Base-by-base conservation (phyloP, 2,888 invertebrate species). In the Baccha elongata region DNA sequence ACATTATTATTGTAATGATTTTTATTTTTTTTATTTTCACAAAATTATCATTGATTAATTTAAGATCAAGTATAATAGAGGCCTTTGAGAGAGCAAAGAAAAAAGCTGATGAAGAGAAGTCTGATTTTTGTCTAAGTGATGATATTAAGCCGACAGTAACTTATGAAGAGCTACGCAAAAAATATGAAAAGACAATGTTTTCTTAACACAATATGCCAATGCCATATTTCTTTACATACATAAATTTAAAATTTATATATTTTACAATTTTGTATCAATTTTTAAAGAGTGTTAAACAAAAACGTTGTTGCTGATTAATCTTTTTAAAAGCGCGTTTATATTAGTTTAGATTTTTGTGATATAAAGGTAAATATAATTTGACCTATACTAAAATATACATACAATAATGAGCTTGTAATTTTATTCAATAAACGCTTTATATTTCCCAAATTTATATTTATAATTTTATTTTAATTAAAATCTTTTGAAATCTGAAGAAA, bases 41-140 rank as follows among this genome's bases (percentile, higher is more conserved):
- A 15, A 3, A 17, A 52, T 10, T 23, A 58, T 3, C 15, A 8
- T 15, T 55, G 65, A 46, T 32, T 50, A 5, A 7, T 11, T 65
- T 10, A 5, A 96, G 96, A 87, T 92, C 94, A 19, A 94, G 95
- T 85, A 96, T 96, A 86, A 92, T 92, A 78, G 96, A 96, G 91
- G 94, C 94, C 4, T 96, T 96, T 88, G 93, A 94, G 85, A 92
- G 93, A 86, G 94, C 94, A 29, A 94, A 94, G 87, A 93, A 91
- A 85, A 92, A 89, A 86, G 79, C 15, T 85, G 87, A 78, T 72
- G 53, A 29, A 79, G 92, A 90, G 91, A 84, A 23, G 35, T 62
- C 40, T 23, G 21, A 85, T 17, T 58, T 13, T 44, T 26, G 78
- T 65, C 32, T 64, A 32, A 50, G 17, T 7, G 86, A 88, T 15